phyloP scores from a whole-genome alignment of 2,797 vertebrate genomes.

The Myotis findleyi region DNA sequence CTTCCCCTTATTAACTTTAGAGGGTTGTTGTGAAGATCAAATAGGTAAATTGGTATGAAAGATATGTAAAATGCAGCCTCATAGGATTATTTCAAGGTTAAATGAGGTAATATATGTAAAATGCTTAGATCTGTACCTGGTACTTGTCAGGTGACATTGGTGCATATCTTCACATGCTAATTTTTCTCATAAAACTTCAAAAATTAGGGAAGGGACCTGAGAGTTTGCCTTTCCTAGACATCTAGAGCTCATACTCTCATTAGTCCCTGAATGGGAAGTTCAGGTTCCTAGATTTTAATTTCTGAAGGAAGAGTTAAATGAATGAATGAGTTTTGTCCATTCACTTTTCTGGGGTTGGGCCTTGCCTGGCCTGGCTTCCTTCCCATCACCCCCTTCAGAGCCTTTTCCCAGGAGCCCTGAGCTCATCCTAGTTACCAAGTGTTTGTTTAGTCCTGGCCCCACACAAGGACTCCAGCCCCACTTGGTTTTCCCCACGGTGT shows the following conservation, averaged over 20 bases:
- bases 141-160: not conserved
- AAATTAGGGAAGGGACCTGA: not conserved
- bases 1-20: constrained; percentile 22
- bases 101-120: constrained; percentile 23
- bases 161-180: not conserved
- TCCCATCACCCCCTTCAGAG: constrained; percentile 59
- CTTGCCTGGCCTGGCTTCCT: constrained; percentile 19
- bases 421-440: constrained; percentile 81
- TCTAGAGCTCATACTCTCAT: not conserved
- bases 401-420: constrained; percentile 68
- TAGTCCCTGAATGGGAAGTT: constrained; percentile 27
- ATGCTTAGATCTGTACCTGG: not conserved
- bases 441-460: constrained; percentile 75
- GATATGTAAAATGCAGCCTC: constrained; percentile 26
- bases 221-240: not conserved
- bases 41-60: constrained; percentile 5
- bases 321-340: constrained; percentile 36
- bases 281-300: constrained; percentile 30
- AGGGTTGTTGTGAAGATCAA: constrained; percentile 7
- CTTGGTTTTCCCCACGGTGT: constrained; percentile 66
- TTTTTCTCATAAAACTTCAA: constrained; percentile 7
- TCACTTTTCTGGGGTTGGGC: constrained; percentile 37
- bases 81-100: constrained; percentile 44
- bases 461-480: not conserved
- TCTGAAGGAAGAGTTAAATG: constrained; percentile 5